Evolutionary conservation across 2,113 vertebrate species (phyloP), one percentile per base, ranked within the genome.

Genomic region (Gallinago media): DNA sequence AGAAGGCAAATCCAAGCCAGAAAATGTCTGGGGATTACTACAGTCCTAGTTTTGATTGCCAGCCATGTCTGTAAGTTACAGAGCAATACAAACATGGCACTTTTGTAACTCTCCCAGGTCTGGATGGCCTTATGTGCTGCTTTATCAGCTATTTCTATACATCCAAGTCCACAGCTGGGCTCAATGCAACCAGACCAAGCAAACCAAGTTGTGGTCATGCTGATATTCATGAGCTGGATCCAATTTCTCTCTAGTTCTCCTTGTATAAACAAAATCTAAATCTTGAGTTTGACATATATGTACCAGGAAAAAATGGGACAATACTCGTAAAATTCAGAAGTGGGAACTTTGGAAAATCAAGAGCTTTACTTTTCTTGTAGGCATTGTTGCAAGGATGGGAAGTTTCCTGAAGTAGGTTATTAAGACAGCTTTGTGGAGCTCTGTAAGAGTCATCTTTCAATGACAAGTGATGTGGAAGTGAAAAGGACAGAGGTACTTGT

Each of bases 71-170:
- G 26, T 11, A 79, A 61, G 22, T 42, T 65, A n/a, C 18, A 66
- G 21, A 61, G 38, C 8, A 19, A 31, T 11, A 67, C 1, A 27
- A 44, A 42, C 1, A 27, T 8, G 11, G 1, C 17, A 54, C 2
- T 34, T 52, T 13, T 23, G 11, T 54, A 73, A 42, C 8, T 59
- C 29, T 49, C 4, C 5, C 29, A 49, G 8, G 4, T 83, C 65
- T 50, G 50, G 29, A 27, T 10, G 19, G 7, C 21, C 9, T 52
- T 27, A 42, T 29, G 10, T 81, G 22, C 13, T 4, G 1, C 18
- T 44, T 63, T n/a, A 22, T 66, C 22, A 61, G 34, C 8, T 67
- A 14, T 67, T 65, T 86, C 6, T 44, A 5, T 20, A 61, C 11
- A 44, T 34, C 7, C 17, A 20, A 15, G 14, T 29, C 6, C 17